Percentiles rank a stretch among this genome's conserved stretches.
These are phyloP conservation scores for Penaeus indicus DNA, from an alignment of 1,140 invertebrate species.

Conservation along the genomic window DNA sequence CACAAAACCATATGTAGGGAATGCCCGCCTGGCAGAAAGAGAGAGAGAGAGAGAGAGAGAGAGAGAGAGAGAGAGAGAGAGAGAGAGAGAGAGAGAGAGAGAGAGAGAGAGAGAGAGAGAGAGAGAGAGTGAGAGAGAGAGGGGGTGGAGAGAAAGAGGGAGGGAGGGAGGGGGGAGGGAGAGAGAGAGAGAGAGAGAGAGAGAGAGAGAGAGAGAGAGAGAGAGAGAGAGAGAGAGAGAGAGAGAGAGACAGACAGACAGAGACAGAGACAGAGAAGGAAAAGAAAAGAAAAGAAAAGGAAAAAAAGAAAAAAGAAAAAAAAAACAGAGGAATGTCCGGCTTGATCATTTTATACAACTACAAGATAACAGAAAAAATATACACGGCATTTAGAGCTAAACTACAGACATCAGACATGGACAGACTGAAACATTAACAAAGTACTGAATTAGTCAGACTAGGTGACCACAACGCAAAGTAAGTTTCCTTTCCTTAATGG, in stretches of 20 bases:
- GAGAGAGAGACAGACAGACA: background rate
- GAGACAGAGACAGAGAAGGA: background rate
- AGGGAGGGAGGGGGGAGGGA: background rate
- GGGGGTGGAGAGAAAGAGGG: constrained; percentile 9
- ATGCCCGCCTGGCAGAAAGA: background rate
- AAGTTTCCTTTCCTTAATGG: no score
- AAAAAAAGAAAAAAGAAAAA: no score
- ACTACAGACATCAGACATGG: no score
- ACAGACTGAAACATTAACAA: no score
- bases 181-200: background rate
- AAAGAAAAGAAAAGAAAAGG: no score
- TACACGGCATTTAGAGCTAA: no score
- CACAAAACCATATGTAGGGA: background rate
- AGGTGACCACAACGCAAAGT: no score
- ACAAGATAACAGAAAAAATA: no score
- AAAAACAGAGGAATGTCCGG: no score
- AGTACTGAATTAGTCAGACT: no score
- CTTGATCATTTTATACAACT: no score
- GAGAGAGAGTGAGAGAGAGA: constrained; percentile 23
- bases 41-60: background rate
- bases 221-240: constrained; percentile 31
- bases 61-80: background rate
- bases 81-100: background rate
- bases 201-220: constrained; percentile 4
- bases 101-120: constrained; percentile 16